Percentiles rank a stretch among this genome's conserved stretches.
These are phyloP conservation scores for Papilio xuthus DNA, from an alignment of 1,140 invertebrate species.

Conservation along the genomic window DNA sequence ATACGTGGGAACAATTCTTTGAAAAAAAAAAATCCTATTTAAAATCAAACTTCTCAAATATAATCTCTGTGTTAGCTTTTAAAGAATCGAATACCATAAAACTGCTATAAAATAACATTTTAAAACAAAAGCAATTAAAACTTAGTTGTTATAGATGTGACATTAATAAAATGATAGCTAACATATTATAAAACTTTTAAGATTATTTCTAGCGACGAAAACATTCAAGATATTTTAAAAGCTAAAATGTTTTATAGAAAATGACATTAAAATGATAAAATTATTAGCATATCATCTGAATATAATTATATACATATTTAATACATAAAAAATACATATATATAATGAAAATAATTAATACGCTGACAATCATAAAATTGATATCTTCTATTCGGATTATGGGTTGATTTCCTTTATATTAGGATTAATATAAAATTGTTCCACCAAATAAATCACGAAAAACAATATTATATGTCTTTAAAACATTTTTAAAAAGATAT, in stretches of 20 bases:
- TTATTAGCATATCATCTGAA: neutral
- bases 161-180: neutral
- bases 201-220: neutral
- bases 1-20: neutral
- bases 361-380: neutral
- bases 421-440: too few relatives aligned
- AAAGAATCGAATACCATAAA: neutral
- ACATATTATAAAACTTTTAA: neutral
- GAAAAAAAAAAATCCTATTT: neutral
- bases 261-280: neutral
- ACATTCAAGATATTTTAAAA: neutral
- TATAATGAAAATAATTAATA: neutral
- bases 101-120: neutral
- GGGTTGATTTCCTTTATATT: too few relatives aligned
- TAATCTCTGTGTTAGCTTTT: neutral
- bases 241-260: neutral
- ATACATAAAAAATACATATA: slow-evolving; percentile 11
- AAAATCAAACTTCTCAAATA: neutral
- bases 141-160: neutral
- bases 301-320: neutral
- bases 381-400: neutral
- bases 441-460: too few relatives aligned
- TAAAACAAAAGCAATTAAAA: neutral
- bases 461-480: too few relatives aligned
- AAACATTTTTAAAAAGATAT: neutral